Conservation (phyloP, 1,140 invertebrate genomes). For the Drosophila watanabei region DNA sequence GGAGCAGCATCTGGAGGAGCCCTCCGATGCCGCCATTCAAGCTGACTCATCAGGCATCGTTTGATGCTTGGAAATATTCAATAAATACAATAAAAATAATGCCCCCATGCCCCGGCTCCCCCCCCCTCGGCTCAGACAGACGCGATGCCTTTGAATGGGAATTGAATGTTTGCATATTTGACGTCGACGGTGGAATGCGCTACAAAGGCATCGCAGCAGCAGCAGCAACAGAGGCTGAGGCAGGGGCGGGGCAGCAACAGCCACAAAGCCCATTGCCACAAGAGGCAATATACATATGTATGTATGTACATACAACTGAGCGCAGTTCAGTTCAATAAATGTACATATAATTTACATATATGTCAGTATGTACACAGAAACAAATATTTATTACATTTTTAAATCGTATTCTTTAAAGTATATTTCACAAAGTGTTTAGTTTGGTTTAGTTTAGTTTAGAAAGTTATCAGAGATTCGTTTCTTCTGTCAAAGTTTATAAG, state of each 20-base stretch:
- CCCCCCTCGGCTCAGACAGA: constrained; percentile 10
- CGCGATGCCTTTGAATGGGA: constrained; percentile 45
- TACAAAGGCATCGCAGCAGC: constrained; percentile 44
- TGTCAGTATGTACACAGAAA: background rate
- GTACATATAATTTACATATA: constrained; percentile 10
- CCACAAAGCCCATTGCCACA: constrained; percentile 12
- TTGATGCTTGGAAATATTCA: constrained; percentile 78
- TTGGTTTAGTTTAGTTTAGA: background rate
- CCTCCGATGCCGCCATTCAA: constrained; percentile 1
- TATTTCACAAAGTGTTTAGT: background rate
- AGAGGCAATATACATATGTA: constrained; percentile 10
- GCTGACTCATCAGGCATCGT: constrained; percentile 70
- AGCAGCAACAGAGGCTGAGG: background rate
- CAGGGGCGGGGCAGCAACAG: constrained; percentile 9
- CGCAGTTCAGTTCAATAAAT: constrained; percentile 2
- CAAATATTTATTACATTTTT: background rate
- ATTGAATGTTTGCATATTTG: constrained; percentile 80
- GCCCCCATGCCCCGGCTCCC: constrained; percentile 7
- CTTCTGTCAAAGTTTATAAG: too few relatives aligned
- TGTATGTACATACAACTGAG: background rate
- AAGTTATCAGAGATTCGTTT: background rate
- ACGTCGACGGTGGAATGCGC: constrained; percentile 71
- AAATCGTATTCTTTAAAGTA: too few relatives aligned
- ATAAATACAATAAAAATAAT: constrained; percentile 78
- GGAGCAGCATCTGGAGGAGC: background rate